These are phyloP conservation scores for Anastrepha ludens DNA, from an alignment of 1,140 invertebrate genomes.

Conservation along the genomic window DNA sequence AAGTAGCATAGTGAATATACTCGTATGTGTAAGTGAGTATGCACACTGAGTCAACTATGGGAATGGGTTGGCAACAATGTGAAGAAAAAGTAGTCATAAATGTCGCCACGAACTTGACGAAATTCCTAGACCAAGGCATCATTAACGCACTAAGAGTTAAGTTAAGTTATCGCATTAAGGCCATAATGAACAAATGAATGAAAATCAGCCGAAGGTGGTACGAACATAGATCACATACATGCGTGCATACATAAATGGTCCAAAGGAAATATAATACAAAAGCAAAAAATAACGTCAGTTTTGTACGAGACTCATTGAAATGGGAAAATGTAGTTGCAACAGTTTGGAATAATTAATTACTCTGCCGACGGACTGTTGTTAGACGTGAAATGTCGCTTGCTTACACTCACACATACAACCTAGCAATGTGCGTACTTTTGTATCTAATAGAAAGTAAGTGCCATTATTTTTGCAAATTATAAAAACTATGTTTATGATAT, in stretches of 20 bases:
- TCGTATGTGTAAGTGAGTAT: not conserved
- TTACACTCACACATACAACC: not conserved
- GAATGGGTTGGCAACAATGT: not conserved
- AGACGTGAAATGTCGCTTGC: conserved; percentile 2
- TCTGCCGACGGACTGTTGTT: not conserved
- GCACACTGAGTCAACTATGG: not conserved
- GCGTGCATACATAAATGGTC: not conserved
- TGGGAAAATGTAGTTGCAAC: conserved; percentile 73
- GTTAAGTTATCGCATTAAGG: conserved; percentile 23
- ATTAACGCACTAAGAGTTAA: conserved; percentile 17
- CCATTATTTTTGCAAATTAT: conserved; percentile 1
- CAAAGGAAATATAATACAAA: not conserved
- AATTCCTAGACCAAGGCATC: not conserved
- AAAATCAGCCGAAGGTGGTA: not conserved
- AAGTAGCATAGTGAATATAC: no score
- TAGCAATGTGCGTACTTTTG: not conserved
- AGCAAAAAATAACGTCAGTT: not conserved
- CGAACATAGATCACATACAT: not conserved
- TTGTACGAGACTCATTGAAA: conserved; percentile 65
- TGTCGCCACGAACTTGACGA: not conserved
- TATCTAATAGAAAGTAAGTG: not conserved
- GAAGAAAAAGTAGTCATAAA: not conserved
- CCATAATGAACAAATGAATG: not conserved
- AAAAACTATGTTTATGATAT: not conserved
- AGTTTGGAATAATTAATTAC: conserved; percentile 70